Conservation (phyloP, 2,797 vertebrate genomes). For the Lutjanus argentimaculatus region DNA sequence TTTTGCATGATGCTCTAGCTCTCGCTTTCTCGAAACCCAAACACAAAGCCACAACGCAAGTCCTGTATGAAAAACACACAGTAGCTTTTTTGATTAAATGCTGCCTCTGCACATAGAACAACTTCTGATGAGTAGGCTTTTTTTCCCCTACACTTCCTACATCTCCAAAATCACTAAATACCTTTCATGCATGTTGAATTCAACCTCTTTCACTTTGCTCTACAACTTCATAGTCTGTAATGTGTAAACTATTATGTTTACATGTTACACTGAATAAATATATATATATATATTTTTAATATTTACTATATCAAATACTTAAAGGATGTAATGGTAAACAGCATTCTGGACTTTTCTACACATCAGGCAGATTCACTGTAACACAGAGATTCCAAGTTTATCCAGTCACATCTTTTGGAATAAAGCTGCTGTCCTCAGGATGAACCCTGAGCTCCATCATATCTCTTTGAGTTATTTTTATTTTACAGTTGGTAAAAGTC, state of each 20-base stretch:
- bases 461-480: not conserved
- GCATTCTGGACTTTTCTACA: not conserved
- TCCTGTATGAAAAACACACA: not conserved
- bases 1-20: not conserved
- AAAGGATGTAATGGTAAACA: not conserved
- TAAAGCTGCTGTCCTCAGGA: not conserved
- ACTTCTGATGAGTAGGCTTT: too few species aligned
- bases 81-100: not conserved
- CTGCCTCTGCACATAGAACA: not conserved
- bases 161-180: not conserved
- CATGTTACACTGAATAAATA: not conserved
- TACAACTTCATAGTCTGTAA: too few species aligned
- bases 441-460: not conserved
- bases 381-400: not conserved
- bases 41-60: not conserved
- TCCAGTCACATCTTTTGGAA: not conserved
- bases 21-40: too few species aligned
- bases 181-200: not conserved
- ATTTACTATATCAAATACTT: too few species aligned
- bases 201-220: not conserved
- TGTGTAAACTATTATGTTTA: not conserved
- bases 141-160: too few species aligned
- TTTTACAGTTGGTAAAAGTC: not conserved
- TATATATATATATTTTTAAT: too few species aligned
- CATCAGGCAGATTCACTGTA: not conserved